Evolutionary conservation across 2,888 invertebrate species (phyloP).

Genomic region (Drosophila leonis): DNA sequence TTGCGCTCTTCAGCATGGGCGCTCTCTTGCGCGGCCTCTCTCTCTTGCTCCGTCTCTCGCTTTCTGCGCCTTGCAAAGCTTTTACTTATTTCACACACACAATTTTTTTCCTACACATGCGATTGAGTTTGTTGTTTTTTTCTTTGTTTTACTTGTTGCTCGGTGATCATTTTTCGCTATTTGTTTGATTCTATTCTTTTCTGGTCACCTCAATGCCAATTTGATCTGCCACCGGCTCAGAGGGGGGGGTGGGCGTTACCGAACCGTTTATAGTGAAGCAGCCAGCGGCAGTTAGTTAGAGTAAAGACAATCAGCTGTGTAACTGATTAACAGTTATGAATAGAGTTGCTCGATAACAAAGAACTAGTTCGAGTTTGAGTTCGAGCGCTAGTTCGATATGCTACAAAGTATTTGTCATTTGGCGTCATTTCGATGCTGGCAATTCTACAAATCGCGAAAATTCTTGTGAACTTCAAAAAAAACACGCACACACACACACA

Average conservation of each 20-base stretch:
- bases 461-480: constrained; percentile 68
- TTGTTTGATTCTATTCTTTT: constrained; percentile 72
- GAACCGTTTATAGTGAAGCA: constrained; percentile 11
- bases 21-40: constrained; percentile 8
- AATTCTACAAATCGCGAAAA: constrained; percentile 48
- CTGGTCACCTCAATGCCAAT: constrained; percentile 80
- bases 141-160: constrained; percentile 23
- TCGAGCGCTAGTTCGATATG: constrained; percentile 14
- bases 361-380: constrained; percentile 8
- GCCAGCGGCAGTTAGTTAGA: neutral
- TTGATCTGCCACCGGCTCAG: constrained; percentile 69
- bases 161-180: constrained; percentile 77
- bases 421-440: constrained; percentile 49
- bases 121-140: constrained; percentile 29
- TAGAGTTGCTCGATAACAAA: neutral
- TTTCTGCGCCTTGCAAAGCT: constrained; percentile 34
- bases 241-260: constrained; percentile 17
- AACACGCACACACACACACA: constrained; percentile 27
- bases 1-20: neutral
- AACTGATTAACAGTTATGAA: neutral
- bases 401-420: constrained; percentile 38
- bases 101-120: constrained; percentile 47
- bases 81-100: constrained; percentile 62
- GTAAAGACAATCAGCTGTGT: constrained; percentile 9
- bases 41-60: constrained; percentile 6